These are phyloP conservation scores for Frankliniella intonsa DNA, from an alignment of 2,888 invertebrate species.

Conservation along the genomic window DNA sequence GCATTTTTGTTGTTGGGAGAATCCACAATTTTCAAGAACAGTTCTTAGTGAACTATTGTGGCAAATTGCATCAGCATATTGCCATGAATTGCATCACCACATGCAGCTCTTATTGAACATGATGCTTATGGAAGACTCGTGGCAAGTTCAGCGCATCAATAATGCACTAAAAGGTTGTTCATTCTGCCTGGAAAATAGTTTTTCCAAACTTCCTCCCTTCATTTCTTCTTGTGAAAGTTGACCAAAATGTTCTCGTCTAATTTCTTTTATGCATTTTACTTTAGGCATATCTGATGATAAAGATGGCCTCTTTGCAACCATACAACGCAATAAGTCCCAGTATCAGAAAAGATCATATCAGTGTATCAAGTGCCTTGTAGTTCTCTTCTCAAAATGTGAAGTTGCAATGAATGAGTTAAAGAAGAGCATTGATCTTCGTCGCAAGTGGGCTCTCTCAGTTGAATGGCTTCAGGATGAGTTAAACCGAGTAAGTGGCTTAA, in stretches of 20 bases:
- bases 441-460: conserved; percentile 84
- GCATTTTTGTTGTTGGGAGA: conserved; percentile 96
- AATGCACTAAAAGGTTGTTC: conserved; percentile 78
- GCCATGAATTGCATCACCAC: conserved; percentile 89
- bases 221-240: background rate
- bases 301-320: conserved; percentile 89
- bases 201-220: too few species aligned
- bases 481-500: conserved; percentile 57
- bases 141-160: conserved; percentile 92
- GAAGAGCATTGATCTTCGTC: conserved; percentile 69
- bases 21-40: conserved; percentile 84
- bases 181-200: background rate
- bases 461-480: conserved; percentile 95
- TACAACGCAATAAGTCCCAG: conserved; percentile 85
- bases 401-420: conserved; percentile 75
- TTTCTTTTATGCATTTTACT: conserved; percentile 27
- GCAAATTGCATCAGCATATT: conserved; percentile 87
- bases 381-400: conserved; percentile 79
- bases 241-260: conserved; percentile 29
- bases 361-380: conserved; percentile 92
- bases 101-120: conserved; percentile 83
- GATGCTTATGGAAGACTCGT: conserved; percentile 87
- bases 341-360: conserved; percentile 96
- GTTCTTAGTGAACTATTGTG: conserved; percentile 87
- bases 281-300: conserved; percentile 71